Conservation (phyloP, 2,888 invertebrate species). For the Iphiclides podalirius region DNA sequence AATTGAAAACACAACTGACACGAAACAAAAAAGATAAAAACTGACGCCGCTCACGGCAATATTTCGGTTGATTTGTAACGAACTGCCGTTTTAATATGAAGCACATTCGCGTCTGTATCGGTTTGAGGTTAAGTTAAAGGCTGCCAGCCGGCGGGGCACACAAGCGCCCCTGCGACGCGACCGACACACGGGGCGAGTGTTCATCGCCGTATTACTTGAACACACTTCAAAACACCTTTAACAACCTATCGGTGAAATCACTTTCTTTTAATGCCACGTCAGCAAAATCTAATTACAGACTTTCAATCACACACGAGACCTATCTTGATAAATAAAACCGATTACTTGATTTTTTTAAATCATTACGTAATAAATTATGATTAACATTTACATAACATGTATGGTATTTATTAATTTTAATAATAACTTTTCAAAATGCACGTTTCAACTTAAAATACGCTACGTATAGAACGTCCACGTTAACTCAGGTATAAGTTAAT, state of each 20-base stretch:
- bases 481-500: constrained; percentile 75
- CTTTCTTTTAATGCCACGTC: too few species aligned
- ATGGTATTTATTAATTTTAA: too few species aligned
- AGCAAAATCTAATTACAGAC: too few species aligned
- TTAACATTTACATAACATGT: too few species aligned
- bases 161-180: constrained; percentile 50
- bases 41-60: not conserved
- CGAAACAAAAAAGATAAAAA: not conserved
- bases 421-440: too few species aligned
- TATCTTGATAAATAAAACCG: too few species aligned
- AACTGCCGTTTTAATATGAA: constrained; percentile 62
- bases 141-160: constrained; percentile 67
- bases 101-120: constrained; percentile 75
- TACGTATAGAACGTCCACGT: constrained; percentile 49
- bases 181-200: constrained; percentile 53
- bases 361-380: too few species aligned
- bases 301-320: too few species aligned
- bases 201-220: constrained; percentile 30
- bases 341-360: too few species aligned
- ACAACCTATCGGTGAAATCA: not conserved
- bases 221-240: constrained; percentile 17
- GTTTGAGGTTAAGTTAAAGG: constrained; percentile 79
- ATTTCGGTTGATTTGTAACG: constrained; percentile 41
- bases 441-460: constrained; percentile 32
- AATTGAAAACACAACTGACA: not conserved